Percentiles rank a stretch among this genome's conserved stretches.
These are phyloP conservation scores for Catocala fraxini DNA, from an alignment of 2,888 invertebrate genomes.

Conservation along the genomic window DNA sequence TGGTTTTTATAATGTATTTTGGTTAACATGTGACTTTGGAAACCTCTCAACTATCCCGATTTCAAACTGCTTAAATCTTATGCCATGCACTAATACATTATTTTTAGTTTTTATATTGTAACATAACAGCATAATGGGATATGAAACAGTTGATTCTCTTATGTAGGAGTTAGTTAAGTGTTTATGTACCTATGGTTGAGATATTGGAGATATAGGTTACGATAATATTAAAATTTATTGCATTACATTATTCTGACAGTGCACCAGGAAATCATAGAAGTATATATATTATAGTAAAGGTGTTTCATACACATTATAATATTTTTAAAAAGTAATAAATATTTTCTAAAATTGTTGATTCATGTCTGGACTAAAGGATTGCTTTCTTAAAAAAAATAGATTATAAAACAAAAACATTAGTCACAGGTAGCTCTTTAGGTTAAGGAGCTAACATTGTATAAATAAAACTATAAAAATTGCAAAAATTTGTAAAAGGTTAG, in stretches of 20 bases:
- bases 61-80: constrained; percentile 61
- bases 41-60: constrained; percentile 66
- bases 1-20: constrained; percentile 52
- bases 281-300: constrained; percentile 67
- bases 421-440: constrained; percentile 78
- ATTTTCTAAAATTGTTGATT: constrained; percentile 78
- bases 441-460: constrained; percentile 80
- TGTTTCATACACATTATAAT: constrained; percentile 61
- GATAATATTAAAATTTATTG: constrained; percentile 60
- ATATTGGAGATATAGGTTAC: constrained; percentile 61
- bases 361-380: constrained; percentile 67
- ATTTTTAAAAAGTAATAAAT: constrained; percentile 72
- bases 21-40: constrained; percentile 73
- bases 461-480: constrained; percentile 81
- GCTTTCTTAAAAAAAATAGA: constrained; percentile 77
- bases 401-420: constrained; percentile 72
- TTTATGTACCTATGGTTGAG: constrained; percentile 66
- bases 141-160: constrained; percentile 58
- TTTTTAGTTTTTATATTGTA: constrained; percentile 62
- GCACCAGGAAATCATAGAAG: constrained; percentile 62
- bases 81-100: constrained; percentile 54
- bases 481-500: constrained; percentile 77
- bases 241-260: constrained; percentile 67
- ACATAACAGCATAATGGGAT: constrained; percentile 66
- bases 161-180: constrained; percentile 67